Conservation (phyloP, 2,113 vertebrate species). For the Hemiscyllium ocellatum region DNA sequence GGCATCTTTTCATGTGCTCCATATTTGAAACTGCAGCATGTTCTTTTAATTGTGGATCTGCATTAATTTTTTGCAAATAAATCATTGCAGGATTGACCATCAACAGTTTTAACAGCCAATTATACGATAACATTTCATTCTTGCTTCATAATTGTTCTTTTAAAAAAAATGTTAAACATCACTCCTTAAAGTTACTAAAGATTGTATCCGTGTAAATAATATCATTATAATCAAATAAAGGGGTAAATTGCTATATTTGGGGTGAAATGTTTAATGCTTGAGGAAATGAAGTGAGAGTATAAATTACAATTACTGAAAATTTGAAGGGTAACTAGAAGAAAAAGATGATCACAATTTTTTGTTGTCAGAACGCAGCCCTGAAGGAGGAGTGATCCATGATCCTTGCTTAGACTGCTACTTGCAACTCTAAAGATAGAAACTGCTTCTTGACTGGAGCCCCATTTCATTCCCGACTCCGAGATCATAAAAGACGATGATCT, state of each 20-base stretch:
- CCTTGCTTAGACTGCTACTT: neutral
- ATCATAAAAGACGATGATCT: neutral
- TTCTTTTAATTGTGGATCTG: neutral
- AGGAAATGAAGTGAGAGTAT: neutral
- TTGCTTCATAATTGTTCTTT: neutral
- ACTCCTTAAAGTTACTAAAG: neutral
- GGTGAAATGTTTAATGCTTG: neutral
- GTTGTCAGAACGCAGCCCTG: neutral
- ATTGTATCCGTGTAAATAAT: neutral
- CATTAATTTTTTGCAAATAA: neutral
- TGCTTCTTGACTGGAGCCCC: neutral
- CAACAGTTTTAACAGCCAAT: neutral
- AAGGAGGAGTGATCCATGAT: constrained; percentile 1
- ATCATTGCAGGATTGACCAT: neutral
- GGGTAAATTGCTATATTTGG: neutral
- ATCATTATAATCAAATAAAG: neutral
- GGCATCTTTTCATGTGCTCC: neutral
- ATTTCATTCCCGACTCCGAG: neutral
- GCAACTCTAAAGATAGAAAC: neutral
- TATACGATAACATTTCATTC: no score
- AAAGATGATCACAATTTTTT: neutral
- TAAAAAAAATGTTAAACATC: no score
- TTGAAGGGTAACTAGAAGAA: neutral
- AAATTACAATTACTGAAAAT: neutral
- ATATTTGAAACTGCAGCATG: neutral